phyloP scores from a whole-genome alignment of 2,888 invertebrate genomes.

The Ennomos fuscantarius region DNA sequence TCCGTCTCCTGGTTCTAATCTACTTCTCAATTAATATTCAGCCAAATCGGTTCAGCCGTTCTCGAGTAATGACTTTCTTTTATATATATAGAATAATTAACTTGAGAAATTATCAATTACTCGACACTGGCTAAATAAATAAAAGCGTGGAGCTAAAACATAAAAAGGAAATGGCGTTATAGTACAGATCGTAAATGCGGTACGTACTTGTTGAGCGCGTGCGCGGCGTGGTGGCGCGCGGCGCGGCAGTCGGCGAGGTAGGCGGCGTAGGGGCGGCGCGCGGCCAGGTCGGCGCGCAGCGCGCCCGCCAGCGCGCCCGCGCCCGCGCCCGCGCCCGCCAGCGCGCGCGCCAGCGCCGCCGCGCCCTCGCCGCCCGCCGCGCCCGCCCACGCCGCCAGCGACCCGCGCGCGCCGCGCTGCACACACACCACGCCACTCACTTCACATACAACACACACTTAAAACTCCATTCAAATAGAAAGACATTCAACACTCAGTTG shows the following conservation, averaged over 20 bases:
- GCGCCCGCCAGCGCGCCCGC: constrained; percentile 64
- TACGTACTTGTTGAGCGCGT: constrained; percentile 56
- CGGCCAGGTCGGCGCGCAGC: constrained; percentile 73
- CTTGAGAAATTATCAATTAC: too few relatives aligned
- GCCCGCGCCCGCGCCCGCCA: constrained; percentile 47
- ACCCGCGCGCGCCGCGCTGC: constrained; percentile 47
- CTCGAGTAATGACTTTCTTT: too few relatives aligned
- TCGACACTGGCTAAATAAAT: too few relatives aligned
- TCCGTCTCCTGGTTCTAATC: too few relatives aligned
- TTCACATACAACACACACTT: constrained; percentile 70
- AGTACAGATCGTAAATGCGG: background rate
- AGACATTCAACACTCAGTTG: too few relatives aligned
- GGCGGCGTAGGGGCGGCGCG: constrained; percentile 72
- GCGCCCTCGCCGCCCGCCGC: constrained; percentile 55
- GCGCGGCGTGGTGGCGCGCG: constrained; percentile 62
- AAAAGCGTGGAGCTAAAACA: too few relatives aligned
- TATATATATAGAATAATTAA: too few relatives aligned
- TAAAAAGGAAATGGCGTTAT: too few relatives aligned
- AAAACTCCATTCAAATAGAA: too few relatives aligned
- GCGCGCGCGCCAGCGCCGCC: constrained; percentile 46
- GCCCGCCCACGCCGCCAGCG: constrained; percentile 52
- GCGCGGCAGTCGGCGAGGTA: constrained; percentile 72
- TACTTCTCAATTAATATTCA: too few relatives aligned
- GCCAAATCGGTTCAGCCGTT: too few relatives aligned
- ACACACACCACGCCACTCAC: constrained; percentile 66